Evolutionary conservation across 2,797 vertebrate species (phyloP).

Genomic region (Molothrus ater): DNA sequence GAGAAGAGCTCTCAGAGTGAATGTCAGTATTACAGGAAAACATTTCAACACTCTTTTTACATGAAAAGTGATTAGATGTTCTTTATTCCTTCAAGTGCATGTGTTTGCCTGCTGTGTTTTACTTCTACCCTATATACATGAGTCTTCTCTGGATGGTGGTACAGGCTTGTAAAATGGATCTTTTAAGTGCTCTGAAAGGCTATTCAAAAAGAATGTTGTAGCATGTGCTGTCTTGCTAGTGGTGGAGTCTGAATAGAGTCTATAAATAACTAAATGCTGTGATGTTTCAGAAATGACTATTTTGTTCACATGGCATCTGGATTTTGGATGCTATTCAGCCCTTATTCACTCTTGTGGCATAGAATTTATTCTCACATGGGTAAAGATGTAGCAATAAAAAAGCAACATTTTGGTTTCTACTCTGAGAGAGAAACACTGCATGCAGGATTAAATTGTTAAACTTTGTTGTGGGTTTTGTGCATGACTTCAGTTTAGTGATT

Average conservation of each 20-base stretch:
- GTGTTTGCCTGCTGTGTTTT: background rate
- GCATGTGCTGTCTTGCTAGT: background rate
- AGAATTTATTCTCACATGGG: background rate
- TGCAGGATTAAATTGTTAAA: background rate
- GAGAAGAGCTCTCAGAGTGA: background rate
- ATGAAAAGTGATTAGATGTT: background rate
- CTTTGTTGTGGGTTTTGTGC: background rate
- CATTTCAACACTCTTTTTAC: background rate
- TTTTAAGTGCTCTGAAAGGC: background rate
- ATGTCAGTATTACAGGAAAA: background rate
- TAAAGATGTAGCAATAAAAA: background rate
- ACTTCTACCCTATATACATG: background rate
- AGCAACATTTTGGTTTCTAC: background rate
- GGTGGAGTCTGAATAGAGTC: background rate
- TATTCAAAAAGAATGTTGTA: background rate
- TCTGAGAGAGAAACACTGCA: background rate
- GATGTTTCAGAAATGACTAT: background rate
- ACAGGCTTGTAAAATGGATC: background rate
- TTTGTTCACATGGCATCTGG: conserved; percentile 37
- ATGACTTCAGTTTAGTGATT: background rate
- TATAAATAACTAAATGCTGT: conserved; percentile 39
- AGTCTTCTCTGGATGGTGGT: background rate
- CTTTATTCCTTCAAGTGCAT: background rate
- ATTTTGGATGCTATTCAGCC: conserved; percentile 7
- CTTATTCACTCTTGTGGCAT: background rate